These are phyloP conservation scores for Orycteropus afer DNA, from an alignment of 2,113 vertebrate species.

Conservation along the genomic window DNA sequence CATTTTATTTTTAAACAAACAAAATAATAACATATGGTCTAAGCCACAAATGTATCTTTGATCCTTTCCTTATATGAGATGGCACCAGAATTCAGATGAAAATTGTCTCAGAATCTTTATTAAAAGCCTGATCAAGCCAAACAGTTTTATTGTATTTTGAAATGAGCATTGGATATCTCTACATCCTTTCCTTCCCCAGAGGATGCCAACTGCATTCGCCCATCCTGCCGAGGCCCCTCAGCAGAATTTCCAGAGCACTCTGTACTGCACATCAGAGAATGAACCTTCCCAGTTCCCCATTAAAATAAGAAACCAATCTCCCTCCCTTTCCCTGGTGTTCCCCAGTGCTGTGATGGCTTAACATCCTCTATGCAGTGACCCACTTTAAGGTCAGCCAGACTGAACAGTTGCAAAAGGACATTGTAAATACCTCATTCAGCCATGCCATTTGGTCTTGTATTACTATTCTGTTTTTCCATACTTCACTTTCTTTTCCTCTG, in stretches of 20 bases:
- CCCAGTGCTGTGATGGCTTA: neutral
- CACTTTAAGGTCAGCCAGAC: slow-evolving; percentile 71
- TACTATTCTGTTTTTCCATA: neutral
- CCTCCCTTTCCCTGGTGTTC: slow-evolving; percentile 1
- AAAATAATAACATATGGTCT: slow-evolving; percentile 75
- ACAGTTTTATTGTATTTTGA: slow-evolving; percentile 56
- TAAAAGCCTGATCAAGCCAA: slow-evolving; percentile 72
- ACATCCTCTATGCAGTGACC: slow-evolving; percentile 48
- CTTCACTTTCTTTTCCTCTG: neutral
- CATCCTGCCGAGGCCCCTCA: slow-evolving; percentile 10
- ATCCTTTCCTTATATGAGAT: slow-evolving; percentile 61
- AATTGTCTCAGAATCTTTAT: slow-evolving; percentile 66
- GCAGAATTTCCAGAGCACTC: slow-evolving; percentile 36
- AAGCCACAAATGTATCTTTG: slow-evolving; percentile 74
- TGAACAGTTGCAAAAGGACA: slow-evolving; percentile 19
- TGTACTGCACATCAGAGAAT: neutral
- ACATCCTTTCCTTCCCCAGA: slow-evolving; percentile 52
- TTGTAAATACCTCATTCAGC: neutral
- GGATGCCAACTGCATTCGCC: neutral
- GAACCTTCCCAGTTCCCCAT: slow-evolving; percentile 52
- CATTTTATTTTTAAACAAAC: slow-evolving; percentile 81
- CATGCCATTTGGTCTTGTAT: neutral
- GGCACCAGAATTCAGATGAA: slow-evolving; percentile 62
- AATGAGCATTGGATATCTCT: slow-evolving; percentile 36
- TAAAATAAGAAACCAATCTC: slow-evolving; percentile 65